phyloP scores from a whole-genome alignment of 2,113 vertebrate species.

The Epinephelus fuscoguttatus region DNA sequence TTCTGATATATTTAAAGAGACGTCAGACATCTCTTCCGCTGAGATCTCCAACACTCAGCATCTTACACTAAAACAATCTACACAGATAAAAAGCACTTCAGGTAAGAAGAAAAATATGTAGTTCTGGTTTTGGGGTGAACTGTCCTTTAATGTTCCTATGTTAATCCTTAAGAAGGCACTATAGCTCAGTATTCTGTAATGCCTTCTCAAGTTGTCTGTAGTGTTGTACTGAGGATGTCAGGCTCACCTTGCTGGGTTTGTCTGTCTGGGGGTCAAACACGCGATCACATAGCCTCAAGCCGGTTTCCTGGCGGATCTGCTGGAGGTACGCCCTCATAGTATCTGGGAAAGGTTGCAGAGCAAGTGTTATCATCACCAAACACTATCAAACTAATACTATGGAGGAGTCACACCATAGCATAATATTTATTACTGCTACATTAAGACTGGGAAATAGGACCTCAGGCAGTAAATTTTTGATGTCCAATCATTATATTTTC shows the following conservation, averaged over 20 bases:
- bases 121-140: too few species aligned
- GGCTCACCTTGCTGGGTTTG: constrained; percentile 97
- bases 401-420: background rate
- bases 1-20: too few species aligned
- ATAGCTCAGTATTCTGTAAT: background rate
- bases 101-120: too few species aligned
- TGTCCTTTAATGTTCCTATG: too few species aligned
- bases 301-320: constrained; percentile 97
- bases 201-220: background rate
- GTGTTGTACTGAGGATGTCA: background rate
- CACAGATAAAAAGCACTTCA: too few species aligned
- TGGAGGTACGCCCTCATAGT: constrained; percentile 97
- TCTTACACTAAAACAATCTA: too few species aligned
- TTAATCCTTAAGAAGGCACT: background rate
- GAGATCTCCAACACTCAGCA: too few species aligned
- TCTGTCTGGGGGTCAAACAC: constrained; percentile 98
- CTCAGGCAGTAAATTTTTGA: background rate
- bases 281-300: constrained; percentile 95
- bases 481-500: background rate
- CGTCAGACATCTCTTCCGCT: too few species aligned
- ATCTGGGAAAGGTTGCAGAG: constrained; percentile 83
- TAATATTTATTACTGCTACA: background rate
- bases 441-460: background rate
- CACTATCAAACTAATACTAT: background rate
- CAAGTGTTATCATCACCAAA: background rate